phyloP scores from a whole-genome alignment of 2,797 vertebrate genomes.

The Cirrhinus mrigala region DNA sequence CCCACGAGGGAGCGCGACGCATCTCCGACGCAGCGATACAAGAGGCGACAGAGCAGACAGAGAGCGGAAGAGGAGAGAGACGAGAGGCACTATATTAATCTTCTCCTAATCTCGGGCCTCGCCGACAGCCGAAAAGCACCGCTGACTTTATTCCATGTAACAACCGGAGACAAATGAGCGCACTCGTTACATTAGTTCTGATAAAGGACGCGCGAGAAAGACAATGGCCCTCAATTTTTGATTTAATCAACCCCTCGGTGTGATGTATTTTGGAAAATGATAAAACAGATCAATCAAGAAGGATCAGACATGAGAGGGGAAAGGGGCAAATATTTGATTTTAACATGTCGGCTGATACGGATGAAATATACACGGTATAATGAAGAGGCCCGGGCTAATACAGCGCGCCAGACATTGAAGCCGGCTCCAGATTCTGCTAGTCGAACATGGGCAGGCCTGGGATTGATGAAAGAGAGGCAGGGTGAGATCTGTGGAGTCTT shows the following conservation, averaged over 20 bases:
- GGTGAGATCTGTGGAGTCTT: constrained; percentile 89
- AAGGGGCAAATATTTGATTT: constrained; percentile 78
- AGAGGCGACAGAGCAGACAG: constrained; percentile 71
- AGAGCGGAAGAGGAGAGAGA: constrained; percentile 78
- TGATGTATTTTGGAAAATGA: constrained; percentile 92
- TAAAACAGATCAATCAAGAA: constrained; percentile 90
- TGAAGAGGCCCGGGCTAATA: constrained; percentile 34
- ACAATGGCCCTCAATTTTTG: constrained; percentile 90
- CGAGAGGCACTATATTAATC: constrained; percentile 88
- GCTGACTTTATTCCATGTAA: constrained; percentile 87
- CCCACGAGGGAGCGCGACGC: constrained; percentile 79
- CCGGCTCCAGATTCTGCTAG: constrained; percentile 37
- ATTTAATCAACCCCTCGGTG: constrained; percentile 89
- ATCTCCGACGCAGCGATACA: constrained; percentile 82
- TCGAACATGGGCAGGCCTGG: constrained; percentile 69
- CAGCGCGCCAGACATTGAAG: constrained; percentile 87
- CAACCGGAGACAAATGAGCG: constrained; percentile 90
- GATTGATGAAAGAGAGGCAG: constrained; percentile 83
- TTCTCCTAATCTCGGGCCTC: constrained; percentile 80
- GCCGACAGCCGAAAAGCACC: constrained; percentile 80
- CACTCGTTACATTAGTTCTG: constrained; percentile 78
- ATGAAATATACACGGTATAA: constrained; percentile 44
- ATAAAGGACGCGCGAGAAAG: constrained; percentile 86
- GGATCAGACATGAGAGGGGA: constrained; percentile 72
- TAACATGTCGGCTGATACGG: constrained; percentile 22